These are phyloP conservation scores for Phocides pigmalion DNA, from an alignment of 1,140 invertebrate species.

Conservation along the genomic window DNA sequence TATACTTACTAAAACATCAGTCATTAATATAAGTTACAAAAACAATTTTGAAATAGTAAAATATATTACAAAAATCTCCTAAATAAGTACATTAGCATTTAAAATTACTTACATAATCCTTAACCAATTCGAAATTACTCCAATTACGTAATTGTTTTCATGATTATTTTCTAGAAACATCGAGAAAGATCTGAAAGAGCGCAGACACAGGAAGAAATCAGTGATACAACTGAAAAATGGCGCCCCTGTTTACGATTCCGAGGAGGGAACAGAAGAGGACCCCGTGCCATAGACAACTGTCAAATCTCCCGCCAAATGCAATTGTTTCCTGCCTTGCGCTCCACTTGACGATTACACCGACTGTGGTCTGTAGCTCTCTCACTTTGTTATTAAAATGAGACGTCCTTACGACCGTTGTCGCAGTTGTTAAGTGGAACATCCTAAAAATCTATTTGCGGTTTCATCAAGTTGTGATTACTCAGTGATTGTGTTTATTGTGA, in stretches of 20 bases:
- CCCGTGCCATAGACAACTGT: conserved; percentile 71
- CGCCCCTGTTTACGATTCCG: conserved; percentile 80
- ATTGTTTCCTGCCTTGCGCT: background rate
- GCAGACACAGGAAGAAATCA: conserved; percentile 80
- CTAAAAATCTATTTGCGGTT: background rate
- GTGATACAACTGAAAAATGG: conserved; percentile 83
- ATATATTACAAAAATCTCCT: too few relatives aligned
- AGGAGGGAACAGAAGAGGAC: conserved; percentile 81
- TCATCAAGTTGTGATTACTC: conserved; percentile 58
- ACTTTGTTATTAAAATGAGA: background rate
- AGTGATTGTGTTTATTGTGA: conserved; percentile 63
- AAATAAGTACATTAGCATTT: too few relatives aligned
- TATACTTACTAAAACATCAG: too few relatives aligned
- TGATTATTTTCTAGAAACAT: conserved; percentile 73
- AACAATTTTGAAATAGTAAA: too few relatives aligned
- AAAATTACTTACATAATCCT: too few relatives aligned
- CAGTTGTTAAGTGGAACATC: background rate
- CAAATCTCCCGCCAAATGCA: conserved; percentile 46
- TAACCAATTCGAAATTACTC: too few relatives aligned
- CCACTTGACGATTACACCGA: background rate
- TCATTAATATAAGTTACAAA: too few relatives aligned
- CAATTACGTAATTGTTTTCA: too few relatives aligned
- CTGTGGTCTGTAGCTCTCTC: background rate
- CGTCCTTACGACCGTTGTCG: too few relatives aligned
- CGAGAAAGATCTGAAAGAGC: conserved; percentile 78